phyloP scores from a whole-genome alignment of 2,113 vertebrate species.

The Eupsittula cactorum region DNA sequence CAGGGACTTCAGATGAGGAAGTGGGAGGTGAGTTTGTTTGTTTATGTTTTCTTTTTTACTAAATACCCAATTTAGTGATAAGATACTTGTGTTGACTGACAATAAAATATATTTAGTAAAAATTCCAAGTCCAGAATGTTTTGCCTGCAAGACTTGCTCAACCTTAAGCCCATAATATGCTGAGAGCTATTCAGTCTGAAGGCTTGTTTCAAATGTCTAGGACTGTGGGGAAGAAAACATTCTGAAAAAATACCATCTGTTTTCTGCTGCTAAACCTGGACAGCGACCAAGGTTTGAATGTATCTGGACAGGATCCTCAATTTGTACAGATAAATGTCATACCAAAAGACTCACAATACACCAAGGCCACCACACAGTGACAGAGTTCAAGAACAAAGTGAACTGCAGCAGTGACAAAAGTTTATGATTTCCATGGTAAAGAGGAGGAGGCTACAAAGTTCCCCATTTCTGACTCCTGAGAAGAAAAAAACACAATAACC shows the following conservation, averaged over 20 bases:
- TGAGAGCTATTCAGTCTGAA: not conserved
- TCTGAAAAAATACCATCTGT: not conserved
- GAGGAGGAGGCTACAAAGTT: not conserved
- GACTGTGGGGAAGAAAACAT: not conserved
- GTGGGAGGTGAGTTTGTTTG: accelerated
- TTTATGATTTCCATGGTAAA: not conserved
- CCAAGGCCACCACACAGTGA: not conserved
- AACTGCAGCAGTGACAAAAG: not conserved
- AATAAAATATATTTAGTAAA: not conserved
- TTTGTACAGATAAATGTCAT: not conserved
- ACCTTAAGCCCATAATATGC: not conserved
- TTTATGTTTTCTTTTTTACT: not conserved
- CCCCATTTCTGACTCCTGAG: not conserved
- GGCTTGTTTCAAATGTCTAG: not conserved
- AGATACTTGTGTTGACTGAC: not conserved
- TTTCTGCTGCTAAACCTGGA: not conserved
- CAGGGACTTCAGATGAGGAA: not conserved
- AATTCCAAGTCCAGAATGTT: not conserved
- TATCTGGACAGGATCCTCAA: not conserved
- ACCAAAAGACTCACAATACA: not conserved
- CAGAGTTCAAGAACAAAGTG: not conserved
- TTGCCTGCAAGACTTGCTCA: not conserved
- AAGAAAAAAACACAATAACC: not conserved
- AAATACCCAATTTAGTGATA: not conserved
- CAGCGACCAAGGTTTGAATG: not conserved